These are phyloP conservation scores for Drosophila stalkeri DNA, from an alignment of 2,888 invertebrate species.

Conservation along the genomic window DNA sequence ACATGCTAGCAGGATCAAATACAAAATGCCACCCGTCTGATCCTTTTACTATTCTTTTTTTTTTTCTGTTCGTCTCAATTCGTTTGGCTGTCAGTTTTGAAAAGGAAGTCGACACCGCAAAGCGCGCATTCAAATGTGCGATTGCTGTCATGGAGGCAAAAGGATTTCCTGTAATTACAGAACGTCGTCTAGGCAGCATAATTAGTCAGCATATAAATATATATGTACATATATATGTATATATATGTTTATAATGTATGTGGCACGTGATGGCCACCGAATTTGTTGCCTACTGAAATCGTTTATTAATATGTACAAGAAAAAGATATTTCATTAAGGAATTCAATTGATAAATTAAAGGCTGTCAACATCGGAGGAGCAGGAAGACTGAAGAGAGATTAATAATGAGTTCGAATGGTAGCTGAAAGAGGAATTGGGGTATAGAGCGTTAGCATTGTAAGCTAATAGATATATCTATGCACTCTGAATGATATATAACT, in stretches of 20 bases:
- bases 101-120: slow-evolving; percentile 49
- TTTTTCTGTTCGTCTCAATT: neutral
- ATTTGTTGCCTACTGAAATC: slow-evolving; percentile 41
- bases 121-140: slow-evolving; percentile 42
- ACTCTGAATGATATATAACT: neutral
- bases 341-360: slow-evolving; percentile 58
- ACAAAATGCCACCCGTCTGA: slow-evolving; percentile 33
- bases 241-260: neutral
- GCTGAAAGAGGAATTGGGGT: slow-evolving; percentile 4
- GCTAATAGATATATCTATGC: neutral
- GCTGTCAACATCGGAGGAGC: slow-evolving; percentile 15
- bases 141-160: slow-evolving; percentile 54
- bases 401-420: slow-evolving; percentile 12
- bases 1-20: slow-evolving; percentile 52
- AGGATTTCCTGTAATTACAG: slow-evolving; percentile 77
- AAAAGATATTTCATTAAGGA: slow-evolving; percentile 38
- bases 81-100: slow-evolving; percentile 42
- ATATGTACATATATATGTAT: neutral
- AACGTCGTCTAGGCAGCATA: slow-evolving; percentile 43
- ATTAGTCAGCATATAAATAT: slow-evolving; percentile 52
- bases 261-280: slow-evolving; percentile 53
- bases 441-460: neutral
- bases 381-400: slow-evolving; percentile 1
- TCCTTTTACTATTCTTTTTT: slow-evolving; percentile 36
- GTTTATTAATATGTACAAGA: slow-evolving; percentile 59